These are phyloP conservation scores for Hippopotamyrus pictus DNA, from an alignment of 2,797 vertebrate genomes.

Conservation along the genomic window DNA sequence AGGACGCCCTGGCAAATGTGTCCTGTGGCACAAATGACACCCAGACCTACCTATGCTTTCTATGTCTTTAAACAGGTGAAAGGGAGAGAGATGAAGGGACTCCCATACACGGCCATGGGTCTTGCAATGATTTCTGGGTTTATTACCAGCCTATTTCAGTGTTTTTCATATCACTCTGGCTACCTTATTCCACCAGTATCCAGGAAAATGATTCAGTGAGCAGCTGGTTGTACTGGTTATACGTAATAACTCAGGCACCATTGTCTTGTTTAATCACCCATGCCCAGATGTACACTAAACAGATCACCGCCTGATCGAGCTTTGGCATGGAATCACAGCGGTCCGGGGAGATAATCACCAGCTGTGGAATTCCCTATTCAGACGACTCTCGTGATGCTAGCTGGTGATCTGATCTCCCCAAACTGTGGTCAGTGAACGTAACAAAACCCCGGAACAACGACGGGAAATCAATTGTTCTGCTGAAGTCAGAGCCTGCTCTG, in stretches of 20 bases:
- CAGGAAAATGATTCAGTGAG: neutral
- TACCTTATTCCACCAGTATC: neutral
- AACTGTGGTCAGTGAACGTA: neutral
- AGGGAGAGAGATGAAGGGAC: neutral
- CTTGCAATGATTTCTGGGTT: neutral
- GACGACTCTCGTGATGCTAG: neutral
- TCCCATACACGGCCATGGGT: neutral
- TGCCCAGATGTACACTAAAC: constrained; percentile 4
- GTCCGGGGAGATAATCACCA: neutral
- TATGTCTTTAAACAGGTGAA: neutral
- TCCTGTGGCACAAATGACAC: neutral
- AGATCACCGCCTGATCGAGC: neutral
- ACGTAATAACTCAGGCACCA: neutral
- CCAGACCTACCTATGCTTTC: neutral
- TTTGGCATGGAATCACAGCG: neutral
- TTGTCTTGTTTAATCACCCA: neutral
- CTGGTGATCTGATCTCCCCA: constrained; percentile 4
- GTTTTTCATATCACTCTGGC: neutral
- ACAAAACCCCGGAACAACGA: neutral
- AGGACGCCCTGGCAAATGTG: neutral
- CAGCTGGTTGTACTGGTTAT: constrained; percentile 6
- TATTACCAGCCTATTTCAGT: neutral
- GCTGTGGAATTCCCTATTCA: neutral
- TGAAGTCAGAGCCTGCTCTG: neutral
- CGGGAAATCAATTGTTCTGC: constrained; percentile 13